Base-by-base conservation (phyloP, 1,140 invertebrate species). In the Achroia grisella region DNA sequence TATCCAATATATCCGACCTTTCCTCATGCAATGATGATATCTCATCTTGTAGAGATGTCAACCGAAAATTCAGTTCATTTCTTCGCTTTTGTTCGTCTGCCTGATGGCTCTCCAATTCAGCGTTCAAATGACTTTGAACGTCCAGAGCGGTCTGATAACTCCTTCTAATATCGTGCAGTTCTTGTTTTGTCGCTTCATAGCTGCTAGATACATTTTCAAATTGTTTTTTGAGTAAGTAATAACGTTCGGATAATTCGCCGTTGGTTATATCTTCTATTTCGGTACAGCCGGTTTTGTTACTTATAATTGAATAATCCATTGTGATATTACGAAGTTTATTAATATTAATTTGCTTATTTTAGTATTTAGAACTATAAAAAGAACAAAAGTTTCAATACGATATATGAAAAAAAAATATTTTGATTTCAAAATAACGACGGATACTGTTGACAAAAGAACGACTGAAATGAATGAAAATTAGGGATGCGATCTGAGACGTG, bases 231-330 rank as follows among this genome's bases (percentile, higher is more conserved):
- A 86, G 59, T 13, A 61, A 69, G 46, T 74, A 75, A 67, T 84
- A 86, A 10, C 67, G 66, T 50, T 86, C 82, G 36, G 44, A 65
- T 5, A 85, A 39, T 48, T 85, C 81, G 23, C 70, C 71, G 12
- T 73, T 69, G 8, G 71, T 70, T 56, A 80, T 39, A 4, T 80
- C 78, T 34, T 77, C 78, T 4, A 48, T 47, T 53, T 78, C 76
- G 2, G 77, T 80, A 40, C 50, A 61, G 28, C 55, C 73, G 2
- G 74, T 81, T 62, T 81, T 82, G 35, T 81, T 85, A 34, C 78
- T 82, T 13, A 82, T 69, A 9, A 66, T 81, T 8, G 81, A 85
- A 43, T 76, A 81, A 74, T 85, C 69, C 81, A 85, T 85, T 4
- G 4, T 32, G 17, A 23, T 6, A 23, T 2, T 23, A 2, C 6